These are phyloP conservation scores for Elaphurus davidianus DNA, from an alignment of 2,113 vertebrate genomes.

Conservation along the genomic window DNA sequence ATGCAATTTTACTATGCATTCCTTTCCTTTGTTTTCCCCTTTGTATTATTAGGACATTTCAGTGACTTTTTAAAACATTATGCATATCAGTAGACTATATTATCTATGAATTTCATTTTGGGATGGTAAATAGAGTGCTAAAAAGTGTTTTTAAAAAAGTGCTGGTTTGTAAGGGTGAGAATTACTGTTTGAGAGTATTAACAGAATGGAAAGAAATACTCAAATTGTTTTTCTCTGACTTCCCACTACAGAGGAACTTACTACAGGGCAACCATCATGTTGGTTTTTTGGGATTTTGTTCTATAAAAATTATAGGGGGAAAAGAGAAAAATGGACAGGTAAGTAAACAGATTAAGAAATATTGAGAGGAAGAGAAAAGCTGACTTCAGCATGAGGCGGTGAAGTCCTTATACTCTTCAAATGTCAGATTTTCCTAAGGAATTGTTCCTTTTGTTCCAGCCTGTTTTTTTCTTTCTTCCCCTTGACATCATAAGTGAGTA, in stretches of 20 bases:
- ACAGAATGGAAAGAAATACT: background rate
- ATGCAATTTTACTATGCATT: background rate
- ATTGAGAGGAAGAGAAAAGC: background rate
- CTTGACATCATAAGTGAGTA: background rate
- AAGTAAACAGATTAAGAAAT: background rate
- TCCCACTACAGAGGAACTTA: background rate
- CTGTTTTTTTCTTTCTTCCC: background rate
- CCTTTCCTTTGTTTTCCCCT: background rate
- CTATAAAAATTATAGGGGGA: background rate
- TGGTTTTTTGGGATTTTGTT: background rate
- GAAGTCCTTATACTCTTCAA: background rate
- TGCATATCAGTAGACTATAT: background rate
- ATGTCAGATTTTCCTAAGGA: background rate
- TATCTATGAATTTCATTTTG: background rate
- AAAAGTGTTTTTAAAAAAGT: background rate
- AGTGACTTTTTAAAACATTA: conserved; percentile 11
- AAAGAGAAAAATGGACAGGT: background rate
- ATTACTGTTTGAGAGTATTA: conserved; percentile 1
- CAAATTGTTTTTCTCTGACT: background rate
- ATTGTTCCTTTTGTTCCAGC: background rate
- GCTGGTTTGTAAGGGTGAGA: background rate
- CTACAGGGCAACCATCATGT: background rate
- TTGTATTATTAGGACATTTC: background rate
- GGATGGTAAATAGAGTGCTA: background rate
- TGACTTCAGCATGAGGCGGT: background rate